Evolutionary conservation across 1,140 invertebrate genomes (phyloP).

Genomic region (Drosophila parvula): DNA sequence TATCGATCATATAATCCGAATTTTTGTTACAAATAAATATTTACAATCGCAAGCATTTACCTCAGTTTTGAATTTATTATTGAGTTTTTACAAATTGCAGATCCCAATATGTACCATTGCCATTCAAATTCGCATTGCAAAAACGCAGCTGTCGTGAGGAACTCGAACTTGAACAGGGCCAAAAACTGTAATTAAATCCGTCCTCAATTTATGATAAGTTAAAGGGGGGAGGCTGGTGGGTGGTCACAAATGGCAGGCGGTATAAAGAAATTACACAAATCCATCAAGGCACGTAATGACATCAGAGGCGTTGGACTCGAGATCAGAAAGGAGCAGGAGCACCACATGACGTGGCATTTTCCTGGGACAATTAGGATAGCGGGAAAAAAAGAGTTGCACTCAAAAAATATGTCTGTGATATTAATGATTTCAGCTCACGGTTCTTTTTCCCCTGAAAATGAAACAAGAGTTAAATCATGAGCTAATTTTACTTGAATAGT

Average conservation of each 20-base stretch:
- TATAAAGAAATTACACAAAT: conserved; percentile 75
- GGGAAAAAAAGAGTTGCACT: conserved; percentile 3
- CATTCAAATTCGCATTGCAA: conserved; percentile 36
- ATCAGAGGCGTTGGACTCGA: conserved; percentile 45
- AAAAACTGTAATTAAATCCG: conserved; percentile 74
- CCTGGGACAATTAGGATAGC: background rate
- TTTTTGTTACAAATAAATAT: background rate
- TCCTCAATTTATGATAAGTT: conserved; percentile 66
- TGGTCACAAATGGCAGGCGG: conserved; percentile 35
- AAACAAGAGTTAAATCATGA: no score
- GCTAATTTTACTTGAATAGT: no score
- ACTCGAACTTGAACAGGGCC: conserved; percentile 39
- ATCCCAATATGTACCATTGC: conserved; percentile 8
- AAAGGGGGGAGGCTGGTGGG: background rate
- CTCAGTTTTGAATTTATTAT: no score
- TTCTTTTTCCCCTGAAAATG: no score
- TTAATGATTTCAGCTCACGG: background rate
- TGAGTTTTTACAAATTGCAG: background rate
- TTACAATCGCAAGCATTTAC: no score
- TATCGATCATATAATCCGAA: no score
- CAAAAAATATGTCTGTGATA: background rate
- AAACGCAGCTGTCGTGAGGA: conserved; percentile 44
- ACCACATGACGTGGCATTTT: conserved; percentile 34
- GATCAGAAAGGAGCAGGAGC: background rate
- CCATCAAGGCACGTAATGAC: conserved; percentile 72